Conservation (phyloP, 92 coral and sea anemone species). For the Palythoa grandiflora region DNA sequence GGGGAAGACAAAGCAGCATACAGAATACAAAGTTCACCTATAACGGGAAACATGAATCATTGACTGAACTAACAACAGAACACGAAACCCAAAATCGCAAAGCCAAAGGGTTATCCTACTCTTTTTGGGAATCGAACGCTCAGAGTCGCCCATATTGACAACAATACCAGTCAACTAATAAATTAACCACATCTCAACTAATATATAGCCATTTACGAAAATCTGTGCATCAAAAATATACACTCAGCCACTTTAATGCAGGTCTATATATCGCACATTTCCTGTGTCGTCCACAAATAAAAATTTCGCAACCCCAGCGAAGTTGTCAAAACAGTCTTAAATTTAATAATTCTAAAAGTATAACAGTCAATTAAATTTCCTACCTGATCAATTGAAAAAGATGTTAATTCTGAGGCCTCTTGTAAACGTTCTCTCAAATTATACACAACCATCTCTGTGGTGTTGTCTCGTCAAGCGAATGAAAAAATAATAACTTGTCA, state of each 20-base stretch:
- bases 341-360: not conserved
- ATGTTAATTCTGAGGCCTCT: conserved; percentile 29
- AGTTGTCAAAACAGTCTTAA: not conserved
- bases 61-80: not conserved
- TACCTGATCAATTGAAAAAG: conserved; percentile 36
- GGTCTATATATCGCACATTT: too few relatives aligned
- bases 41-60: not conserved
- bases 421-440: conserved; percentile 26
- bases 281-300: not conserved
- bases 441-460: conserved; percentile 9
- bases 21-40: conserved; percentile 42
- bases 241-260: too few relatives aligned
- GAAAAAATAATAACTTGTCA: not conserved
- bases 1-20: conserved; percentile 2
- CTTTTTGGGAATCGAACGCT: not conserved
- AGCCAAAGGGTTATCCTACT: not conserved
- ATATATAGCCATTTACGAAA: too few relatives aligned
- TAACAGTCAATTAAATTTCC: not conserved
- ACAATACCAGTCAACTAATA: not conserved
- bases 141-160: not conserved
- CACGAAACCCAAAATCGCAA: not conserved
- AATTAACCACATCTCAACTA: too few relatives aligned
- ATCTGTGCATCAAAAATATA: too few relatives aligned
- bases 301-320: conserved; percentile 23
- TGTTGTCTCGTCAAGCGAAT: not conserved